Evolutionary conservation across 2,113 vertebrate species (phyloP).

Genomic region (Forbesichthys papilliferus): DNA sequence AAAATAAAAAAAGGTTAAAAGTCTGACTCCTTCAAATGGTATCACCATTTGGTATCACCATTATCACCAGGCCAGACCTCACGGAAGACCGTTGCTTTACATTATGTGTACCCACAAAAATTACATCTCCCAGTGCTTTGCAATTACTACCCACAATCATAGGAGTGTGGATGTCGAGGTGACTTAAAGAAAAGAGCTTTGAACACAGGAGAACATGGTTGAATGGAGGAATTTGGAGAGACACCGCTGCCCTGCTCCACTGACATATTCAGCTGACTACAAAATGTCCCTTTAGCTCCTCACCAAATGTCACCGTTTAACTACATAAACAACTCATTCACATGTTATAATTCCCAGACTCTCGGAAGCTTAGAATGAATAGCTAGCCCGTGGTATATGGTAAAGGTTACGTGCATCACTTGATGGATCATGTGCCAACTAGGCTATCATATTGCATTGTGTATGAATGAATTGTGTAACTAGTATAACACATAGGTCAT

Average conservation of each 20-base stretch:
- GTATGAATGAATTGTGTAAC: constrained; percentile 38
- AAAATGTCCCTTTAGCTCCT: constrained; percentile 7
- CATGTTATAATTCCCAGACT: constrained; percentile 30
- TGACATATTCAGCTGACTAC: constrained; percentile 19
- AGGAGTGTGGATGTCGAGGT: background rate
- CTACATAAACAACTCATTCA: constrained; percentile 17
- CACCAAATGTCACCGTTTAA: constrained; percentile 23
- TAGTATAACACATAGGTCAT: constrained; percentile 39
- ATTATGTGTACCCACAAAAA: background rate
- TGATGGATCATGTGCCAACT: constrained; percentile 46
- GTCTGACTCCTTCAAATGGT: too few relatives aligned
- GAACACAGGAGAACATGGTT: background rate
- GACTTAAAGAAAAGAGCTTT: background rate
- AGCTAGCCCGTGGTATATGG: constrained; percentile 25
- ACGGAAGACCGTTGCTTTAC: background rate
- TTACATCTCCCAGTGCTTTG: constrained; percentile 11
- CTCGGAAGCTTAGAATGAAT: constrained; percentile 34
- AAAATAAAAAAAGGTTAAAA: too few relatives aligned
- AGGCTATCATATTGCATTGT: constrained; percentile 4
- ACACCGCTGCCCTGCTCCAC: background rate
- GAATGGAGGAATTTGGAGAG: background rate
- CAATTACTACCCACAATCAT: constrained; percentile 10
- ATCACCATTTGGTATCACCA: too few relatives aligned
- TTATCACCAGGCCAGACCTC: too few relatives aligned
- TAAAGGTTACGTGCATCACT: constrained; percentile 52